These are phyloP conservation scores for Coelogynopora nodosa DNA, from an alignment of 2,888 invertebrate genomes.

Conservation along the genomic window DNA sequence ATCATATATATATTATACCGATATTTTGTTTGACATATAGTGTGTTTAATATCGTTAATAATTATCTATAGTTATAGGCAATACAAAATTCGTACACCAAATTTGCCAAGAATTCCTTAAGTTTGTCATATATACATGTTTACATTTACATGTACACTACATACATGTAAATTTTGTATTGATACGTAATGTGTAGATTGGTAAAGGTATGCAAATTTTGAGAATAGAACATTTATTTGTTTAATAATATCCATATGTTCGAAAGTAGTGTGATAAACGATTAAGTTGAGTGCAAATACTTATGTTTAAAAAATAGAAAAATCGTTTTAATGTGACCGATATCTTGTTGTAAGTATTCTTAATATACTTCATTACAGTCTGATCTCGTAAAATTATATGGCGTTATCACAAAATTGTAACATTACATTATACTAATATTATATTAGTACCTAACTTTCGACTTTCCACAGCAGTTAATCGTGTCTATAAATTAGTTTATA, in stretches of 20 bases:
- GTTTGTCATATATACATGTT: not conserved
- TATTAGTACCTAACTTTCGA: no score
- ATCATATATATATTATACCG: not conserved
- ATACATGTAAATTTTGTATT: not conserved
- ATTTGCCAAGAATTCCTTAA: not conserved
- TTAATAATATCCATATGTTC: not conserved
- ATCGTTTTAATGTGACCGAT: not conserved
- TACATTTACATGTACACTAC: not conserved
- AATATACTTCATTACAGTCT: no score
- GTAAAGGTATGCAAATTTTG: not conserved
- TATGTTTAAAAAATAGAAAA: not conserved
- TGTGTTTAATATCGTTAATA: no score
- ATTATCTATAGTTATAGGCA: no score
- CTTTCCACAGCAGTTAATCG: no score
- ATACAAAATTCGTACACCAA: no score
- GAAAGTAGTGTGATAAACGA: not conserved
- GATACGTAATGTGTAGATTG: not conserved
- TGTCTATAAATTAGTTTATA: no score
- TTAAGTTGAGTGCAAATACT: not conserved
- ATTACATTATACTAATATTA: no score
- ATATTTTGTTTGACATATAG: not conserved
- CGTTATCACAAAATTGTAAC: no score
- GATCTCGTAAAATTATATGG: no score
- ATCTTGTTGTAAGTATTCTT: no score
- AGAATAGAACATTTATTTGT: not conserved